Percentiles rank a stretch among this genome's conserved stretches.
phyloP scores from a whole-genome alignment of 2,113 vertebrate genomes.

The Cariama cristata region DNA sequence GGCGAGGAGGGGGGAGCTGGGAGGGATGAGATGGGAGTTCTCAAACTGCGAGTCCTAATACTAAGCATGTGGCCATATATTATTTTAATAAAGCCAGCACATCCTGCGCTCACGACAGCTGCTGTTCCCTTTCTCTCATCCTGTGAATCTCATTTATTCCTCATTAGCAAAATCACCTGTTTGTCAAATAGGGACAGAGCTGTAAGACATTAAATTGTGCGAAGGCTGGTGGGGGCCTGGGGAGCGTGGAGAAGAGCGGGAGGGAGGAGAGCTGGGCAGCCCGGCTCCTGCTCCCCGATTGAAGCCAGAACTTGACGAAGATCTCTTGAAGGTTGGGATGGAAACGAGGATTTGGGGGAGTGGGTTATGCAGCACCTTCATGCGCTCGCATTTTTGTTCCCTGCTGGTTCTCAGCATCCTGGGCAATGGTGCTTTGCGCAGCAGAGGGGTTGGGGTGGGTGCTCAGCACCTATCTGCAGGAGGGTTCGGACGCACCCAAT shows the following conservation, averaged over 20 bases:
- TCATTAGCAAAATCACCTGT: conserved; percentile 85
- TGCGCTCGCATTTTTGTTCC: not conserved
- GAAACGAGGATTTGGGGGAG: not conserved
- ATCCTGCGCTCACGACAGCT: conserved; percentile 78
- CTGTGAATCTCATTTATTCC: conserved; percentile 81
- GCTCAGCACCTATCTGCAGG: not conserved
- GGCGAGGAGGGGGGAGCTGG: not conserved
- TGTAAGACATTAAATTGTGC: conserved; percentile 72
- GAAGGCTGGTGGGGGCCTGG: conserved; percentile 33
- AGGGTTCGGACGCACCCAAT: not conserved
- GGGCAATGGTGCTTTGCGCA: not conserved
- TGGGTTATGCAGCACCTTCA: not conserved
- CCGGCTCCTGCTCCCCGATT: not conserved
- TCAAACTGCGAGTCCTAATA: conserved; percentile 57
- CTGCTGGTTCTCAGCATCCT: not conserved
- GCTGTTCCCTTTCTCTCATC: conserved; percentile 74
- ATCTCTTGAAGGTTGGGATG: conserved; percentile 39
- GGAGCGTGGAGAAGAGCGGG: not conserved
- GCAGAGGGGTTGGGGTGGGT: not conserved
- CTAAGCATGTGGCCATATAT: conserved; percentile 78
- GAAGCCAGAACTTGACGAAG: not conserved
- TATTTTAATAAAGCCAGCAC: conserved; percentile 79
- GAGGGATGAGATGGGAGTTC: conserved; percentile 45
- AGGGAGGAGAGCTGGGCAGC: not conserved
- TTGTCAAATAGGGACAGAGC: conserved; percentile 82